Conservation (phyloP, 1,140 invertebrate species). For the Diprion similis region DNA sequence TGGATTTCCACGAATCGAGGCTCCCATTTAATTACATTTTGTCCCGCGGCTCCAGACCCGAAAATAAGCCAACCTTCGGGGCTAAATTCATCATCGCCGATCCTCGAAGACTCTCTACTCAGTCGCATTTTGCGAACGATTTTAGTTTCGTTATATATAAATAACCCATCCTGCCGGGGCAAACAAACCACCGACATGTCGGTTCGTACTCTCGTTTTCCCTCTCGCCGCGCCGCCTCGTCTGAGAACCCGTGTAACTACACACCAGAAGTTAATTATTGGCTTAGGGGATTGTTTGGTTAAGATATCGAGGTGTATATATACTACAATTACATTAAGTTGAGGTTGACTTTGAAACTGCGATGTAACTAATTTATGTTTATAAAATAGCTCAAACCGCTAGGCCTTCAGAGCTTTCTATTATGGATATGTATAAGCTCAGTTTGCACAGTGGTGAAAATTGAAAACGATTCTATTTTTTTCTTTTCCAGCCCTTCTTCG, state of each 20-base stretch:
- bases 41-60: background rate
- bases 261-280: background rate
- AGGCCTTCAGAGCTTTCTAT: too few species aligned
- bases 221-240: too few species aligned
- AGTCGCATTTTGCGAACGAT: too few species aligned
- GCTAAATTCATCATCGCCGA: background rate
- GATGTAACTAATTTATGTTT: background rate
- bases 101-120: too few species aligned
- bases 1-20: background rate
- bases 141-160: too few species aligned
- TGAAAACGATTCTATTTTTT: background rate
- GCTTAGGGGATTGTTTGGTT: background rate
- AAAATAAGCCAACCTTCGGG: background rate
- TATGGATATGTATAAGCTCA: too few species aligned
- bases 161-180: conserved; percentile 16
- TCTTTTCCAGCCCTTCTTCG: background rate
- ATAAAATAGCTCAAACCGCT: background rate
- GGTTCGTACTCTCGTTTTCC: conserved; percentile 7
- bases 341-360: background rate
- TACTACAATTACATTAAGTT: background rate
- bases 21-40: background rate
- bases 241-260: background rate
- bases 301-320: background rate
- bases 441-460: too few species aligned
- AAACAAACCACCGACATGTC: conserved; percentile 7